These are phyloP conservation scores for Halesus radiatus DNA, from an alignment of 1,140 invertebrate species.

Conservation along the genomic window DNA sequence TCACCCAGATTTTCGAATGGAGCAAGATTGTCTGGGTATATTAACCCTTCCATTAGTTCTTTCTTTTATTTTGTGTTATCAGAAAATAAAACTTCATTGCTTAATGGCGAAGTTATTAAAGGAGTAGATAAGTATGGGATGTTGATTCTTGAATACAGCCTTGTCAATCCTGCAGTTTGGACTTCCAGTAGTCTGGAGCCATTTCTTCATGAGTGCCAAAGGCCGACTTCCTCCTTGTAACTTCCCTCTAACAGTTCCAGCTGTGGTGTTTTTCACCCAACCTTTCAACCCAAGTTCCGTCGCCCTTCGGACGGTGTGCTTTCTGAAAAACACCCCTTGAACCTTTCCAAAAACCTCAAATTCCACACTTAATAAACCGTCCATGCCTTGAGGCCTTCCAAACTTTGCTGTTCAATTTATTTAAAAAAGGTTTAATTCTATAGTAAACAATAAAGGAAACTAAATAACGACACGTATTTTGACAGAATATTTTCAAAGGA, in stretches of 20 bases:
- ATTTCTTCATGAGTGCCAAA: slow-evolving; percentile 74
- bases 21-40: too few species aligned
- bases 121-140: slow-evolving; percentile 54
- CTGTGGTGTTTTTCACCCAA: slow-evolving; percentile 77
- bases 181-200: slow-evolving; percentile 74
- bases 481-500: slow-evolving; percentile 10
- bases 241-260: slow-evolving; percentile 75
- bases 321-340: slow-evolving; percentile 72
- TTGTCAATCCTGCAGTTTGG: slow-evolving; percentile 75
- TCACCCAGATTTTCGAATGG: too few species aligned
- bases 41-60: too few species aligned
- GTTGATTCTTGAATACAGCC: slow-evolving; percentile 70
- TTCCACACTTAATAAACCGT: slow-evolving; percentile 59
- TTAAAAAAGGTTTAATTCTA: too few species aligned
- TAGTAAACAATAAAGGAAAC: too few species aligned
- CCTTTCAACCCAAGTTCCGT: slow-evolving; percentile 72
- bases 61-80: too few species aligned
- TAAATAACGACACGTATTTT: neutral
- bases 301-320: slow-evolving; percentile 74
- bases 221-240: slow-evolving; percentile 72
- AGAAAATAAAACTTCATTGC: neutral
- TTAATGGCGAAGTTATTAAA: slow-evolving; percentile 33
- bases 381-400: neutral
- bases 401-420: too few species aligned
- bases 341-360: slow-evolving; percentile 74